Base-by-base conservation (phyloP, 2,888 invertebrate species). In the Trichopria drosophilae region DNA sequence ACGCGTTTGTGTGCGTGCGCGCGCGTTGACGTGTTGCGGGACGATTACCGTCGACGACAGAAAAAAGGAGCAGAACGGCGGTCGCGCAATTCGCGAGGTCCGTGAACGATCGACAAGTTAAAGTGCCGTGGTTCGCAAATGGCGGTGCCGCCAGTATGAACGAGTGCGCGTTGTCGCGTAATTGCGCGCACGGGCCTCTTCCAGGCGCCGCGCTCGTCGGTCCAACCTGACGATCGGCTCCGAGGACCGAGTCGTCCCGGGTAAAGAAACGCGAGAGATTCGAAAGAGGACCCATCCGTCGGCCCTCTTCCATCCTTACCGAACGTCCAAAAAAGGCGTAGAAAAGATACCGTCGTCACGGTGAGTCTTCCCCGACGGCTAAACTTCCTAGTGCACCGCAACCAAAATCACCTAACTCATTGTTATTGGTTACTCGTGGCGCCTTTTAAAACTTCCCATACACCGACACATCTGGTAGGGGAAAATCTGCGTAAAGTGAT, bases 111-210 rank as follows among this genome's bases (percentile, higher is more conserved):
- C n/a, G n/a, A n/a, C n/a, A n/a, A n/a, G n/a, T n/a, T n/a, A n/a
- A n/a, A n/a, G n/a, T n/a, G n/a, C n/a, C n/a, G n/a, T n/a, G 44
- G 48, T 55, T 53, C 47, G 64, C 64, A 67, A 71, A 71, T 71
- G 70, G 71, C 71, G 68, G 67, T 66, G 56, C 51, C 59, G 63
- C 59, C 59, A 62, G 58, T 58, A 66, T 63, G 69, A 66, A 36
- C 61, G 58, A 56, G 55, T 59, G 64, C 58, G 58, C 58, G 59
- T 51, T 41, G 45, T 55, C 60, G 62, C 61, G 58, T 61, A 64
- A 60, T 59, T 60, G 59, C 61, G 65, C 60, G 64, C 60, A 58
- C 61, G 63, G 63, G 64, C 65, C 64, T 62, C 61, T 61, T 67
- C 61, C 63, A 58, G 63, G 65, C 65, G 61, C 65, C 63, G 63